Evolutionary conservation across 2,797 vertebrate species (phyloP), one percentile per base, ranked within the genome.

Genomic region (Sciurus carolinensis): DNA sequence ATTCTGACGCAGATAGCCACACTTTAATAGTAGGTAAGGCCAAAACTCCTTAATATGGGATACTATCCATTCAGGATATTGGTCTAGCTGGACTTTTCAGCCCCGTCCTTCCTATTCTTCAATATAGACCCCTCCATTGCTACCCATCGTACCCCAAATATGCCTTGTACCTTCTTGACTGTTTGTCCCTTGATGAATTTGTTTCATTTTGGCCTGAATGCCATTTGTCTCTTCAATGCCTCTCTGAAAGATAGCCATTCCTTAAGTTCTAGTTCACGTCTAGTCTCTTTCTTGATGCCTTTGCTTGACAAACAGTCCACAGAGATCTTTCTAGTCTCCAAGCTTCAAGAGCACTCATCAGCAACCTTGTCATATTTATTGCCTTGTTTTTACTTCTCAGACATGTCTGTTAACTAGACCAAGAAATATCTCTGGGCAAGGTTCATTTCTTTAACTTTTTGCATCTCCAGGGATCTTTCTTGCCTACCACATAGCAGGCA

Each of bases 331-430:
- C 30, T 7, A 76, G n/a, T 18, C 64, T 71, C 59, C 30, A 72
- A 88, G 30, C 50, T 91, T 64, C 79, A 47, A 86, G 17, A 95
- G 39, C 36, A 47, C 33, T 92, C 33, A 82, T 71, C 33, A 92
- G 59, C 50, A 95, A 82, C 12, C 71, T 90, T 90, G 71, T 94
- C 66, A 84, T 92, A 80, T 92, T 96, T 94, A 71, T 83, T 89
- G 62, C 28, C 52, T 90, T 94, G 47, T 69, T 97, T 22, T 81
- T 77, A 88, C 73, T 47, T 96, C 54, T 87, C 44, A 81, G 77
- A 39, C 24, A 66, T 77, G n/a, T 88, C n/a, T 87, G 15, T 95
- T 94, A 76, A 52, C 36, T 20, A 90, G 72, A 82, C 50, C 67
- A 73, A 76, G 81, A 94, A 92, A 5, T 88, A 57, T 79, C 26